These are phyloP conservation scores for Hypomecis punctinalis DNA, from an alignment of 2,888 invertebrate genomes.

Conservation along the genomic window DNA sequence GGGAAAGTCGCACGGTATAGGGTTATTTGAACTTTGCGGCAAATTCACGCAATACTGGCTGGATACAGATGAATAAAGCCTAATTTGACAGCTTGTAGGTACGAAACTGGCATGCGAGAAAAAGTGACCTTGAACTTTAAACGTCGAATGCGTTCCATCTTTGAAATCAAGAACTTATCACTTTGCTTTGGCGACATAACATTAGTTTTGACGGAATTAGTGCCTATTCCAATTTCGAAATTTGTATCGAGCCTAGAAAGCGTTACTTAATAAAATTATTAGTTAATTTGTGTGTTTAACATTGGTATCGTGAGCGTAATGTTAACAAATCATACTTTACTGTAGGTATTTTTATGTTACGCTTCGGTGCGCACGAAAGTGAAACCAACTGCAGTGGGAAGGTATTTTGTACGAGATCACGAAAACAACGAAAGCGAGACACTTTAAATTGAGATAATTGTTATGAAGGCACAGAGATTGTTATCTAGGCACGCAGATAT, in stretches of 20 bases:
- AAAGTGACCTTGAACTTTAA: constrained; percentile 26
- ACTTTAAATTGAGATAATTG: constrained; percentile 3
- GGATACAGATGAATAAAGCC: constrained; percentile 5
- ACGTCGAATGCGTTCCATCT: constrained; percentile 8
- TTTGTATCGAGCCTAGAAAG: not conserved
- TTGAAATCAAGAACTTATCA: constrained; percentile 7
- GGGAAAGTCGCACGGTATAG: constrained; percentile 54
- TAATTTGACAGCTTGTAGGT: not conserved
- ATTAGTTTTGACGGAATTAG: not conserved
- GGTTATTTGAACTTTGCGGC: constrained; percentile 19
- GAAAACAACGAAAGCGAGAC: constrained; percentile 35
- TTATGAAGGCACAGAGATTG: not conserved
- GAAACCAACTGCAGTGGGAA: constrained; percentile 47
- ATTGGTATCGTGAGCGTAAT: constrained; percentile 7
- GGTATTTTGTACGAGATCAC: constrained; percentile 38
- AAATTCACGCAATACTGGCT: constrained; percentile 12
- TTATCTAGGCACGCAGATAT: constrained; percentile 28
- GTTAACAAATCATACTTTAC: constrained; percentile 19
- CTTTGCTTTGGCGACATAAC: not conserved
- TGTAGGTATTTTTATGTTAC: constrained; percentile 25
- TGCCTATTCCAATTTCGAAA: constrained; percentile 4
- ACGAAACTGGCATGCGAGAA: constrained; percentile 4
- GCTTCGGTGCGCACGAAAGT: constrained; percentile 49
- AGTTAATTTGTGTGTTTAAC: not conserved
- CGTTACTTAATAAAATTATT: not conserved